Conservation (phyloP, 2,797 vertebrate species). For the Cyprinodon diabolis region DNA sequence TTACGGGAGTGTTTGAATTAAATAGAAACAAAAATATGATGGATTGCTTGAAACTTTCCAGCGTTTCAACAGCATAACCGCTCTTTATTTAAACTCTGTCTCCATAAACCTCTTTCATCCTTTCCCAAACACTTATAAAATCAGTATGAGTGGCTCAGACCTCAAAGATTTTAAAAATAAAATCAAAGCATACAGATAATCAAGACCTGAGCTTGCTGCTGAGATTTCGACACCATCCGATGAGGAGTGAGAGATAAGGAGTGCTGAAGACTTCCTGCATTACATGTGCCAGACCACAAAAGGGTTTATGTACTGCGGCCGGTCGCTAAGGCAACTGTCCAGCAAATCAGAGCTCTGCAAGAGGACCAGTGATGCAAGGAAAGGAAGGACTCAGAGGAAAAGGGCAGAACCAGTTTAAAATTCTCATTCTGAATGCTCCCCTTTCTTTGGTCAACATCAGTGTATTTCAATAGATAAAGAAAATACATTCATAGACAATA, state of each 20-base stretch:
- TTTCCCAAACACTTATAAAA: slow-evolving; percentile 18
- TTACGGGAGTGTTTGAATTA: slow-evolving; percentile 4
- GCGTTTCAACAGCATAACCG: not conserved
- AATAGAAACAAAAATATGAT: not conserved
- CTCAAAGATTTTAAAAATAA: slow-evolving; percentile 22
- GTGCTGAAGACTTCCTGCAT: slow-evolving; percentile 83
- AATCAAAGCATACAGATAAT: slow-evolving; percentile 35
- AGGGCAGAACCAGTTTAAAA: not conserved
- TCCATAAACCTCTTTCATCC: slow-evolving; percentile 1
- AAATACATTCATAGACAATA: not conserved
- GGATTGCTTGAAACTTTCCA: not conserved
- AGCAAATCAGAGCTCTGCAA: slow-evolving; percentile 54
- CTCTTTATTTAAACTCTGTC: not conserved
- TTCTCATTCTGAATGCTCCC: not conserved
- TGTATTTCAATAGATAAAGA: not conserved
- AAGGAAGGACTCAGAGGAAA: slow-evolving; percentile 28
- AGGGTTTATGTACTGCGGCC: slow-evolving; percentile 69
- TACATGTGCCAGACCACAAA: slow-evolving; percentile 69
- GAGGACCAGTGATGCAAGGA: slow-evolving; percentile 42
- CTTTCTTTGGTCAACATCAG: not conserved
- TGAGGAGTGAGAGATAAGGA: slow-evolving; percentile 75
- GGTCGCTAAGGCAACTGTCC: slow-evolving; percentile 77
- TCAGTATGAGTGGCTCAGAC: slow-evolving; percentile 2
- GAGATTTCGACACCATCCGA: slow-evolving; percentile 48
- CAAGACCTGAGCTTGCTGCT: slow-evolving; percentile 24